Evolutionary conservation across 1,140 invertebrate genomes (phyloP).

Genomic region (Subanguina moxae): DNA sequence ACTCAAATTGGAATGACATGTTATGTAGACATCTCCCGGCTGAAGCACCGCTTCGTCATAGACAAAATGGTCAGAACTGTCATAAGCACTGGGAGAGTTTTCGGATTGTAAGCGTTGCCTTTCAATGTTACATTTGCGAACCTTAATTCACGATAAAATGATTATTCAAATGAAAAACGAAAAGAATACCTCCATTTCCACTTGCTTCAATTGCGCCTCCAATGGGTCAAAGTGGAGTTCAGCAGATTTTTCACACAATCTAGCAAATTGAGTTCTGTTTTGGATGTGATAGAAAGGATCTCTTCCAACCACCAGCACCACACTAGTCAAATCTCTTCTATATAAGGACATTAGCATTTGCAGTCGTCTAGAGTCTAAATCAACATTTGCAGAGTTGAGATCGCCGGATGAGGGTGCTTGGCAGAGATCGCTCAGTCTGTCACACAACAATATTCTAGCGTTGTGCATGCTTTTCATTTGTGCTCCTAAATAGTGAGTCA

Average conservation of each 20-base stretch:
- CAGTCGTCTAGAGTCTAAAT: slow-evolving; percentile 44
- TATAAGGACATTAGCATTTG: slow-evolving; percentile 44
- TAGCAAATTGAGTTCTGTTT: slow-evolving; percentile 67
- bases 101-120: slow-evolving; percentile 4
- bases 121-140: slow-evolving; percentile 19
- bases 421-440: slow-evolving; percentile 77
- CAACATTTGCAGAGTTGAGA: slow-evolving; percentile 3
- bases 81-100: slow-evolving; percentile 7
- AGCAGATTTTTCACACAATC: slow-evolving; percentile 64
- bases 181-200: slow-evolving; percentile 18
- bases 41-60: slow-evolving; percentile 61
- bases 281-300: slow-evolving; percentile 72
- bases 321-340: slow-evolving; percentile 34
- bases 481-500: slow-evolving; percentile 70
- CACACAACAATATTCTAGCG: slow-evolving; percentile 79
- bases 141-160: neutral
- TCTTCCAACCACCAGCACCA: slow-evolving; percentile 76
- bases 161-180: neutral
- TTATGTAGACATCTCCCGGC: slow-evolving; percentile 87
- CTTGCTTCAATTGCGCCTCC: slow-evolving; percentile 74
- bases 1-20: slow-evolving; percentile 84
- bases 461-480: slow-evolving; percentile 98
- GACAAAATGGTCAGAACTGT: slow-evolving; percentile 19
- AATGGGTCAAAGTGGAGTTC: slow-evolving; percentile 85
- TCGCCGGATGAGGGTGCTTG: slow-evolving; percentile 48